These are phyloP conservation scores for Piscicola geometra DNA, from an alignment of 2,888 invertebrate genomes.

Conservation along the genomic window DNA sequence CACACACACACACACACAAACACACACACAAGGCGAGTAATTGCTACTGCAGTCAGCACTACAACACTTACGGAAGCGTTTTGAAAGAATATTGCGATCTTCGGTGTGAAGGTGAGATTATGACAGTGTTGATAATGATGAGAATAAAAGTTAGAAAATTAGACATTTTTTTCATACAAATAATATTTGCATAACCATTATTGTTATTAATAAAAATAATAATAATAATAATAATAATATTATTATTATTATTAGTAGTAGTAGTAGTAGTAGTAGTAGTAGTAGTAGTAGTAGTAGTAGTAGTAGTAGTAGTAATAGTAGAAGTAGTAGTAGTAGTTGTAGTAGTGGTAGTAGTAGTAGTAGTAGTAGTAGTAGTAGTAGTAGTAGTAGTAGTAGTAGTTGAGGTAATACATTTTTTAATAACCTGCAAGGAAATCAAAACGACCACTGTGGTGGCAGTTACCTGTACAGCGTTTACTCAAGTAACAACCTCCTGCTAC, in stretches of 20 bases:
- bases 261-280: background rate
- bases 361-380: slow-evolving; percentile 2
- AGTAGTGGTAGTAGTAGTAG: slow-evolving; percentile 6
- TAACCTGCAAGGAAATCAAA: too few species aligned
- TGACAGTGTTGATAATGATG: too few species aligned
- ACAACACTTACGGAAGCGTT: too few species aligned
- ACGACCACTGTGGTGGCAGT: too few species aligned
- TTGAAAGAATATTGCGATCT: too few species aligned
- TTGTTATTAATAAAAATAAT: background rate
- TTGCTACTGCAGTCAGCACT: too few species aligned
- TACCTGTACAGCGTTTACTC: too few species aligned
- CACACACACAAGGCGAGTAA: too few species aligned
- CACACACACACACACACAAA: background rate
- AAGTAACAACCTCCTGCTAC: too few species aligned
- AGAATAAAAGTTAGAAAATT: too few species aligned
- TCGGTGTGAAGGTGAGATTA: background rate
- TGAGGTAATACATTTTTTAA: too few species aligned
- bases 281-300: slow-evolving; percentile 6
- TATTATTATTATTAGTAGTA: too few species aligned
- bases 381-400: slow-evolving; percentile 9
- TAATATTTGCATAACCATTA: background rate
- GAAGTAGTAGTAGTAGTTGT: background rate
- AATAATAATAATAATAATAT: background rate
- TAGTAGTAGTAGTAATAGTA: background rate
- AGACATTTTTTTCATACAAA: background rate